Evolutionary conservation across 2,113 vertebrate species (phyloP).

Genomic region (Colaptes auratus): DNA sequence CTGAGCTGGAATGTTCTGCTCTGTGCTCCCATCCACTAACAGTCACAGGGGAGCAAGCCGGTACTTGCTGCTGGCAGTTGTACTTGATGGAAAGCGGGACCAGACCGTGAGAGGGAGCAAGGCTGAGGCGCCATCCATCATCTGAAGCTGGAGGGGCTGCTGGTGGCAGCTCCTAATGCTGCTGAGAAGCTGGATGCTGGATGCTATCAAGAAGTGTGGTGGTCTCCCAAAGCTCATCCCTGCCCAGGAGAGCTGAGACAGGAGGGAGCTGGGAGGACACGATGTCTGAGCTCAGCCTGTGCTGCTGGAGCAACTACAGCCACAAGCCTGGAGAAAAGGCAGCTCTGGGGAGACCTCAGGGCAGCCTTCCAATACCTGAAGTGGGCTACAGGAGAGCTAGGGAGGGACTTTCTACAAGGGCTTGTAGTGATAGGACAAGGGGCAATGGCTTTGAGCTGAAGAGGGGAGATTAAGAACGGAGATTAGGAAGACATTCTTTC

Average conservation of each 20-base stretch:
- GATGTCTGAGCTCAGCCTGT: fast-evolving
- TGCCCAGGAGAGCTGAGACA: neutral
- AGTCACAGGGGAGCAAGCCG: neutral
- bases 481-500: too few species aligned
- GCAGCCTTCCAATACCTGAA: too few species aligned
- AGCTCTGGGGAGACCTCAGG: too few species aligned
- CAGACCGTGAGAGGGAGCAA: fast-evolving
- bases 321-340: too few species aligned
- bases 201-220: fast-evolving
- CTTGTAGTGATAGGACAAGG: too few species aligned
- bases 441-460: too few species aligned
- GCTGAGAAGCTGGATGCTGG: neutral
- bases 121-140: neutral
- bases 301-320: neutral
- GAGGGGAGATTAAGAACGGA: too few species aligned
- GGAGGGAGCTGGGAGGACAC: neutral
- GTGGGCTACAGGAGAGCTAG: too few species aligned
- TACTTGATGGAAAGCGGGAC: fast-evolving
- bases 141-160: neutral
- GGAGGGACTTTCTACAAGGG: too few species aligned
- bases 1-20: neutral
- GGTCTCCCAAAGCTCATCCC: neutral
- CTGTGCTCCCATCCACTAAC: neutral
- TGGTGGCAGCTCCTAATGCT: neutral
- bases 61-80: neutral